phyloP scores from a whole-genome alignment of 2,113 vertebrate genomes.

The Protobothrops mucrosquamatus region DNA sequence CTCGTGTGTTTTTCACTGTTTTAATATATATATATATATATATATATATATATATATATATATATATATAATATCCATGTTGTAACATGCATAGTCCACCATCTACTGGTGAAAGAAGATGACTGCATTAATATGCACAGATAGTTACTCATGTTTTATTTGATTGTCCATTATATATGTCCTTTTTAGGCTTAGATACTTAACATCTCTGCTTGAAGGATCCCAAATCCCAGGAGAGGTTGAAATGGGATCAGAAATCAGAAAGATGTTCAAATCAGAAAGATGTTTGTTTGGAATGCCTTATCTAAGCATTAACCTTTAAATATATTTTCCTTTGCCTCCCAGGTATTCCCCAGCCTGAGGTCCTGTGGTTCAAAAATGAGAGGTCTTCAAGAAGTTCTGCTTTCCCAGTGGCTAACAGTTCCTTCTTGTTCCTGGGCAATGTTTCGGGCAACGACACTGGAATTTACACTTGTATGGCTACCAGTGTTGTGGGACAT shows the following conservation, averaged over 20 bases:
- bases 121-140: accelerated
- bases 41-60: too few relatives aligned
- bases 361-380: constrained; percentile 76
- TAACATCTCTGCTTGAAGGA: background rate
- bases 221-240: background rate
- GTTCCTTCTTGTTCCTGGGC: constrained; percentile 78
- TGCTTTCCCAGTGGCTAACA: constrained; percentile 66
- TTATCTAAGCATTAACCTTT: background rate
- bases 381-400: constrained; percentile 49
- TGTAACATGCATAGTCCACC: constrained; percentile 45
- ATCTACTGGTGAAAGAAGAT: constrained; percentile 50
- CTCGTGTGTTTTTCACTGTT: too few relatives aligned
- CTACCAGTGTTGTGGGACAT: constrained; percentile 78
- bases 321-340: constrained; percentile 34
- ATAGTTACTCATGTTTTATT: background rate
- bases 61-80: accelerated
- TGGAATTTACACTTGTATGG: constrained; percentile 80
- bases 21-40: too few relatives aligned
- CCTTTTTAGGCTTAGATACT: background rate
- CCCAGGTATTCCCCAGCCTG: constrained; percentile 80
- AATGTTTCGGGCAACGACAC: constrained; percentile 72
- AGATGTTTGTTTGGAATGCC: background rate
- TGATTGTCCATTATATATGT: background rate
- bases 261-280: background rate
- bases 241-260: background rate